A percentile compares a stretch with the other conserved stretches of the same genome.
phyloP scores from a whole-genome alignment of 2,888 invertebrate species.

The Tipula lateralis region DNA sequence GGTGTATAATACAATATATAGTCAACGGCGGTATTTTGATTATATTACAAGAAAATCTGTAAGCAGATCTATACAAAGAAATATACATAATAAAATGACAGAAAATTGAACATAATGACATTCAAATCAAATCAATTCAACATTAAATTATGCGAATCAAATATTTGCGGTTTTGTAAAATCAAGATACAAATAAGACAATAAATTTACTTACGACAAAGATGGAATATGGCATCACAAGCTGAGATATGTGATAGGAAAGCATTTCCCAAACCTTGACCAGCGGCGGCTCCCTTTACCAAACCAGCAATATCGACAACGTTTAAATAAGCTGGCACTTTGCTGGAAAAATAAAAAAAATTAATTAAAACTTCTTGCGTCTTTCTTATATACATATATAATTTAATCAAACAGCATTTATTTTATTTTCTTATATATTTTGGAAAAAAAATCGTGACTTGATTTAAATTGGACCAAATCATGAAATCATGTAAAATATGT shows the following conservation, averaged over 20 bases:
- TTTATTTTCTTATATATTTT: background rate
- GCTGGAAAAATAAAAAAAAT: constrained; percentile 54
- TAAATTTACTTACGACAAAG: constrained; percentile 78
- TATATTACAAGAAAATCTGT: background rate
- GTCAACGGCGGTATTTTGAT: background rate
- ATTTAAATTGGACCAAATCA: constrained; percentile 19
- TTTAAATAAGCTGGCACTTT: constrained; percentile 97
- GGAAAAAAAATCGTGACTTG: background rate
- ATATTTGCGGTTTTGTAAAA: background rate
- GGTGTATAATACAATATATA: background rate
- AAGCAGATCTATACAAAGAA: background rate
- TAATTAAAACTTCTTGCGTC: background rate
- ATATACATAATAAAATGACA: background rate
- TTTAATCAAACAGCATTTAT: background rate
- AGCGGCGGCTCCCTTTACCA: constrained; percentile 96
- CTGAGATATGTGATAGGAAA: constrained; percentile 96
- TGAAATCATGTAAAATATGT: background rate
- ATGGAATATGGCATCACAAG: constrained; percentile 97
- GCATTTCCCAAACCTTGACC: constrained; percentile 98
- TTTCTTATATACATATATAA: background rate
- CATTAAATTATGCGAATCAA: background rate
- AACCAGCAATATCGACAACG: constrained; percentile 96
- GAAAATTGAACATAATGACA: background rate
- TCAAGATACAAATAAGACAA: background rate
- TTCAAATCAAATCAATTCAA: constrained; percentile 1